Conservation (phyloP, 2,888 invertebrate species). For the Scaptomyza cyrtandrae region DNA sequence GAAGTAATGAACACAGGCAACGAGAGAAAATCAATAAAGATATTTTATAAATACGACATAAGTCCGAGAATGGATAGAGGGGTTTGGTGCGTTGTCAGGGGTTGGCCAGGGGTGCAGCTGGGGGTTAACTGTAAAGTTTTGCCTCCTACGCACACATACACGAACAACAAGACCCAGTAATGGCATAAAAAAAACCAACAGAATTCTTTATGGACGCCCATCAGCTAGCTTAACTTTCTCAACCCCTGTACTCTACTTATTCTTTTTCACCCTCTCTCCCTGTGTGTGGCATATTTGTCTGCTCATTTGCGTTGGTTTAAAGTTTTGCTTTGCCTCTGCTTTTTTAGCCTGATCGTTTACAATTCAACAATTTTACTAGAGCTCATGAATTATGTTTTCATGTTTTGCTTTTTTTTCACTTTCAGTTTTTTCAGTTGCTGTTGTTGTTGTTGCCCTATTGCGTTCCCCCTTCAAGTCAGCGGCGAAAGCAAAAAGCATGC, state of each 20-base stretch:
- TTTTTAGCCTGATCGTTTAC: slow-evolving; percentile 67
- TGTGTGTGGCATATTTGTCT: slow-evolving; percentile 12
- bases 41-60: slow-evolving; percentile 48
- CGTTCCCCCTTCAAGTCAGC: slow-evolving; percentile 20
- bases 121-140: slow-evolving; percentile 39
- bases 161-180: slow-evolving; percentile 5
- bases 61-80: slow-evolving; percentile 16
- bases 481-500: slow-evolving; percentile 50
- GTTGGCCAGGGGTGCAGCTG: not conserved
- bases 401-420: slow-evolving; percentile 50
- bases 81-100: not conserved
- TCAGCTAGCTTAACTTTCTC: slow-evolving; percentile 20
- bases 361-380: slow-evolving; percentile 69
- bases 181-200: slow-evolving; percentile 21
- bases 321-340: slow-evolving; percentile 24
- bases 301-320: slow-evolving; percentile 49
- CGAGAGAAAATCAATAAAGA: slow-evolving; percentile 68
- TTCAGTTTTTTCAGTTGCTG: slow-evolving; percentile 20
- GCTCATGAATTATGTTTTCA: slow-evolving; percentile 74
- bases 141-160: slow-evolving; percentile 2
- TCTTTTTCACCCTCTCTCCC: slow-evolving; percentile 1
- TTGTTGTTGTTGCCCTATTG: not conserved
- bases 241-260: not conserved
- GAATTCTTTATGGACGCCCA: slow-evolving; percentile 32
- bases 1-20: slow-evolving; percentile 12